These are phyloP conservation scores for Dunckerocampus dactyliophorus DNA, from an alignment of 2,113 vertebrate species.

Conservation along the genomic window DNA sequence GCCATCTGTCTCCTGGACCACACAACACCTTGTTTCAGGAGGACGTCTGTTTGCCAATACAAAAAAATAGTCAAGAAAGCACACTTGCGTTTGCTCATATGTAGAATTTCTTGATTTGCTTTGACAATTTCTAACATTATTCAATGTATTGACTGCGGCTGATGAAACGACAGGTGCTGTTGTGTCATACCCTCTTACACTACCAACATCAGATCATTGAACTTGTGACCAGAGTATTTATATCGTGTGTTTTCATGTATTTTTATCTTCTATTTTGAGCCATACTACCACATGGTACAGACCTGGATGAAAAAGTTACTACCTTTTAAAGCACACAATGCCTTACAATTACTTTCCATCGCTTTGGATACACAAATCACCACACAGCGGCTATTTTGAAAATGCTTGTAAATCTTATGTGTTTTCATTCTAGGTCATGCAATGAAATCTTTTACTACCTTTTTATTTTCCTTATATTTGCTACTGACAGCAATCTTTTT, in stretches of 20 bases:
- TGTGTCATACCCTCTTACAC: slow-evolving; percentile 11
- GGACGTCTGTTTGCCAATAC: slow-evolving; percentile 46
- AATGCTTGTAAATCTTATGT: slow-evolving; percentile 17
- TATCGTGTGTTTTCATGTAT: slow-evolving; percentile 16
- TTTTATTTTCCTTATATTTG: slow-evolving; percentile 32
- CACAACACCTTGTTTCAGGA: slow-evolving; percentile 13
- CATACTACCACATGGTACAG: slow-evolving; percentile 31
- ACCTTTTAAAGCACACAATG: slow-evolving; percentile 18
- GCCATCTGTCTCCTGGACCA: slow-evolving; percentile 27
- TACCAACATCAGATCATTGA: slow-evolving; percentile 1
- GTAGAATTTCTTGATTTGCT: slow-evolving; percentile 30
- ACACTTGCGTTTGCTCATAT: slow-evolving; percentile 49
- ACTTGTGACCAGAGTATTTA: slow-evolving; percentile 25
- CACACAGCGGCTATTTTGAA: slow-evolving; percentile 12
- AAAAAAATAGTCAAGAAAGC: slow-evolving; percentile 1
- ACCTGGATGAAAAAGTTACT: slow-evolving; percentile 13
- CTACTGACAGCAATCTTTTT: slow-evolving; percentile 32
- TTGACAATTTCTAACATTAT: neutral
- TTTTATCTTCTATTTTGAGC: slow-evolving; percentile 7
- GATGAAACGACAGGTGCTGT: slow-evolving; percentile 8
- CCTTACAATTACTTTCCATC: slow-evolving; percentile 14
- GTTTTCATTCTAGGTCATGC: slow-evolving; percentile 34
- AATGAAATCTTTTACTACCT: slow-evolving; percentile 36
- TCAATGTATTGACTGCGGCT: neutral
- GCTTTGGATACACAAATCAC: slow-evolving; percentile 13